These are phyloP conservation scores for Tapera naevia DNA, from an alignment of 2,797 vertebrate species.

Conservation along the genomic window DNA sequence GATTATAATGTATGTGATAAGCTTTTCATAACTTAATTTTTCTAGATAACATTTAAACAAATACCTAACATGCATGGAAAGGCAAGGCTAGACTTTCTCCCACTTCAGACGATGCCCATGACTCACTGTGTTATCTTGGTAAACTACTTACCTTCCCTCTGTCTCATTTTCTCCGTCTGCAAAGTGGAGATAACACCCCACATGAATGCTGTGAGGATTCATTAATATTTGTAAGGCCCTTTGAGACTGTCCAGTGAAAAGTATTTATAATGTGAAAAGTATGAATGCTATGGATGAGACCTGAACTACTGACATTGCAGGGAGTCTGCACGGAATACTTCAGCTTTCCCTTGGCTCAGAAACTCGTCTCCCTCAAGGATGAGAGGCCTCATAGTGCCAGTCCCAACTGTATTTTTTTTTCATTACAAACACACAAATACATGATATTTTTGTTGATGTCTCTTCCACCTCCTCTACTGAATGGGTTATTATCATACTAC, in stretches of 20 bases:
- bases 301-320: background rate
- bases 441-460: background rate
- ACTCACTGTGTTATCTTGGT: conserved; percentile 11
- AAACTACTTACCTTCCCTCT: background rate
- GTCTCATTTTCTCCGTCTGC: background rate
- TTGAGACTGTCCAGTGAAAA: background rate
- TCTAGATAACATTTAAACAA: conserved; percentile 16
- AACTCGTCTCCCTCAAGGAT: background rate
- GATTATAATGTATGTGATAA: conserved; percentile 16
- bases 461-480: background rate
- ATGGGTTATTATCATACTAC: background rate
- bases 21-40: conserved; percentile 31
- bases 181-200: background rate
- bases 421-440: background rate
- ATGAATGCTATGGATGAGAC: background rate
- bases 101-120: conserved; percentile 9
- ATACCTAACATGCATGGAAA: conserved; percentile 2
- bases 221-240: background rate
- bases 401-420: background rate
- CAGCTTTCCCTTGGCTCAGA: background rate
- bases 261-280: background rate
- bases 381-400: background rate
- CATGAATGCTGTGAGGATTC: background rate
- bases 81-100: background rate
- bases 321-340: background rate